Evolutionary conservation across 2,113 vertebrate genomes (phyloP), one percentile per base, ranked within the genome.

Genomic region (Pteropus alecto): DNA sequence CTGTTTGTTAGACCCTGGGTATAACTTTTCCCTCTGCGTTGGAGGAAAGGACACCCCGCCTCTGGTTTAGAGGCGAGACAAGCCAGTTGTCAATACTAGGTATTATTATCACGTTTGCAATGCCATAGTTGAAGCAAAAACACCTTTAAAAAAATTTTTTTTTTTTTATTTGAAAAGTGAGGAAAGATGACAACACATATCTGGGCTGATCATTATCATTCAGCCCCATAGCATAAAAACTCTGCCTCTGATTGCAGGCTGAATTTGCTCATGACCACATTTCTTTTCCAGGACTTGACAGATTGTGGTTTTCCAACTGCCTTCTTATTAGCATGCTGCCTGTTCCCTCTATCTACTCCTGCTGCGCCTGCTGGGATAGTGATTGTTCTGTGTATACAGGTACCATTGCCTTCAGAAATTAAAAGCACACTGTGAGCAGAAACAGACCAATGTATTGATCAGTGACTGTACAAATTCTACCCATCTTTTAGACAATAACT

Each of bases 291-390:
- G 68, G 58, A 46, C 38, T 74, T 63, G 82, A 60, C 56, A 96
- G 82, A 86, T 5, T 68, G 71, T 71, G 35, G 56, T 68, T 96
- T 94, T 88, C 63, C 88, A 74, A 26, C 33, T 0, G 6, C 76
- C 65, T 93, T 51, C 93, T 89, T 88, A 71, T 96, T 94, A 93
- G 41, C 83, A 91, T 92, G 88, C 93, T 91, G 82, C 51, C 48
- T 41, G 6, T 30, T 56, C 60, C 16, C 24, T 85, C 93, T 51
- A 2, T 54, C 43, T 84, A 65, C 35, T 87, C 94, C 63, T 5
- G 1, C 30, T 85, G 43, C 26, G 43, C 78, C 89, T 96, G 77
- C 86, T 95, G 78, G 48, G 94, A 79, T 60, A 63, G 86, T 76
- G 94, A 96, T 91, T 93, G 90, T 58, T 95, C 92, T 91, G 88